Percentiles rank a stretch among this genome's conserved stretches.
phyloP scores from a whole-genome alignment of 2,113 vertebrate genomes.

The Oryzias melastigma region DNA sequence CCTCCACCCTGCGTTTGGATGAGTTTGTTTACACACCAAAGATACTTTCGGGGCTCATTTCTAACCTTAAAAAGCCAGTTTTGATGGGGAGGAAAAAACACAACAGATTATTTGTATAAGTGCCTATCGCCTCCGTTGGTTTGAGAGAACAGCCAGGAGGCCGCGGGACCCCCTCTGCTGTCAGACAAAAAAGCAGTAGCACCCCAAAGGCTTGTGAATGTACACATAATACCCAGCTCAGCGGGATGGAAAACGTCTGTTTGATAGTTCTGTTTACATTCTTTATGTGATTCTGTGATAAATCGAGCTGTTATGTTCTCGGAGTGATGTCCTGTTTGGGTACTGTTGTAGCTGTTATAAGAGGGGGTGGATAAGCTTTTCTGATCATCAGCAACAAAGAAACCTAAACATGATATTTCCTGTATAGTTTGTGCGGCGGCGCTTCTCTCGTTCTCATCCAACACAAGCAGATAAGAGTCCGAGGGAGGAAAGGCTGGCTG shows the following conservation, averaged over 20 bases:
- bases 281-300: conserved; percentile 29
- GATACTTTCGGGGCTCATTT: conserved; percentile 71
- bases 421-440: conserved; percentile 49
- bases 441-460: conserved; percentile 33
- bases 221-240: conserved; percentile 78
- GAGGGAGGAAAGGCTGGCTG: conserved; percentile 13
- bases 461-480: conserved; percentile 20
- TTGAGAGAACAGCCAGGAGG: conserved; percentile 49
- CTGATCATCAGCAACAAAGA: conserved; percentile 27
- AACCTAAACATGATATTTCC: conserved; percentile 19
- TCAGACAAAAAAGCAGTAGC: conserved; percentile 77
- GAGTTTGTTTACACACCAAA: conserved; percentile 92
- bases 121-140: conserved; percentile 88
- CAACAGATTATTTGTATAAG: conserved; percentile 81
- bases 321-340: neutral
- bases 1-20: conserved; percentile 50
- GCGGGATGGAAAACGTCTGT: conserved; percentile 45
- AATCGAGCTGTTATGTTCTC: neutral
- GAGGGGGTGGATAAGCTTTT: conserved; percentile 17
- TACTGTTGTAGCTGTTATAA: conserved; percentile 1
- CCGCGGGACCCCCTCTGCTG: conserved; percentile 75
- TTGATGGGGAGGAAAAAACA: conserved; percentile 70
- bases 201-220: conserved; percentile 85
- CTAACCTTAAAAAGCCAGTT: conserved; percentile 73
- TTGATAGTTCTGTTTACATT: conserved; percentile 39